Conservation (phyloP, 2,888 invertebrate genomes). For the Panopea generosa region DNA sequence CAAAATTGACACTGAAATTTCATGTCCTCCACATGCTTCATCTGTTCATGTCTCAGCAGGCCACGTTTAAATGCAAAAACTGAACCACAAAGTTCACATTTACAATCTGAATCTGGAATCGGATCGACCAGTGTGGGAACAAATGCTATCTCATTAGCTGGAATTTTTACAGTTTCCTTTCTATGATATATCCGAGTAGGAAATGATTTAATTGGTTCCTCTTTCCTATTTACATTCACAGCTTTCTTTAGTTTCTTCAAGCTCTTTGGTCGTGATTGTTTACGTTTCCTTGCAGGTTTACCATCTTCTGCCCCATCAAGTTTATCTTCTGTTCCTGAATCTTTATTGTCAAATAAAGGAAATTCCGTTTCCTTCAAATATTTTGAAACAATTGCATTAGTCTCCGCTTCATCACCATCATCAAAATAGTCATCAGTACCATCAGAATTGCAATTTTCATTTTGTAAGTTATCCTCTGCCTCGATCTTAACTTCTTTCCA, state of each 20-base stretch:
- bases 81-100: conserved; percentile 32
- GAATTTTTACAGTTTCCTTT: background rate
- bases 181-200: background rate
- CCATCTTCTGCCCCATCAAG: too few species aligned
- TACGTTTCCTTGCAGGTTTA: too few species aligned
- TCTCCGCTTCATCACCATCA: background rate
- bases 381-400: background rate
- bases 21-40: conserved; percentile 27
- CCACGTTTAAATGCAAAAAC: conserved; percentile 31
- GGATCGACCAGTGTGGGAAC: background rate
- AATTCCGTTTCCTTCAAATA: background rate
- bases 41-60: conserved; percentile 38
- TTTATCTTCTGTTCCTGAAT: too few species aligned
- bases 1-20: conserved; percentile 32
- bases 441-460: background rate
- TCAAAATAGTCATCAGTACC: background rate
- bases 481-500: background rate
- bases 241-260: background rate
- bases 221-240: background rate
- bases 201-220: background rate
- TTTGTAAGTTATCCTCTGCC: too few species aligned
- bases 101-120: background rate
- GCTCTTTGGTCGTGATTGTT: background rate
- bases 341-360: too few species aligned
- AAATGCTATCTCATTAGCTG: background rate